These are phyloP conservation scores for Neopipo cinnamomea DNA, from an alignment of 2,113 vertebrate genomes.

Conservation along the genomic window DNA sequence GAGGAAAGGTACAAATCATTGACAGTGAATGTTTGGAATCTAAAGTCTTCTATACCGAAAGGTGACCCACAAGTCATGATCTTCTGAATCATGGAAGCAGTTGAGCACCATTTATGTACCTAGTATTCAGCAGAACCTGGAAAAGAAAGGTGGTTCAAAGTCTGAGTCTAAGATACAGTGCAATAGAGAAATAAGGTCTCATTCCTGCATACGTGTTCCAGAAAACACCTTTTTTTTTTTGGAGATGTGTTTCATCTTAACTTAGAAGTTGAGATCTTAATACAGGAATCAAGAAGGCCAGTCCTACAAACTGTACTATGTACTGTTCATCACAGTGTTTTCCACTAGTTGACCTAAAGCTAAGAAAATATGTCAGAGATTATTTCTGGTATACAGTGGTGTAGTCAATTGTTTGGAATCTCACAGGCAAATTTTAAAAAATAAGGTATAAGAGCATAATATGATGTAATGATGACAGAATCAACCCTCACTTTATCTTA, in stretches of 20 bases:
- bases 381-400: not conserved
- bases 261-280: not conserved
- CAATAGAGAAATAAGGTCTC: not conserved
- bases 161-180: not conserved
- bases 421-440: not conserved
- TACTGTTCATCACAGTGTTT: not conserved
- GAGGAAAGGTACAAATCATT: not conserved
- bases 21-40: not conserved
- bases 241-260: not conserved
- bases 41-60: not conserved
- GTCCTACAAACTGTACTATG: not conserved
- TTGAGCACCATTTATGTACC: not conserved
- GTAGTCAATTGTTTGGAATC: not conserved
- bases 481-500: not conserved
- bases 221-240: not conserved
- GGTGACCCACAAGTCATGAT: not conserved
- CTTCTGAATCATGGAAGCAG: not conserved
- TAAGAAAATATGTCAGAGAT: not conserved
- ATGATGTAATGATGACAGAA: not conserved
- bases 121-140: not conserved
- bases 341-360: not conserved
- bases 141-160: not conserved
- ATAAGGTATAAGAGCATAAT: not conserved
- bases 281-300: not conserved
- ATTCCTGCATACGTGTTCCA: not conserved